phyloP scores from a whole-genome alignment of 2,797 vertebrate species.

The Coluber constrictor region DNA sequence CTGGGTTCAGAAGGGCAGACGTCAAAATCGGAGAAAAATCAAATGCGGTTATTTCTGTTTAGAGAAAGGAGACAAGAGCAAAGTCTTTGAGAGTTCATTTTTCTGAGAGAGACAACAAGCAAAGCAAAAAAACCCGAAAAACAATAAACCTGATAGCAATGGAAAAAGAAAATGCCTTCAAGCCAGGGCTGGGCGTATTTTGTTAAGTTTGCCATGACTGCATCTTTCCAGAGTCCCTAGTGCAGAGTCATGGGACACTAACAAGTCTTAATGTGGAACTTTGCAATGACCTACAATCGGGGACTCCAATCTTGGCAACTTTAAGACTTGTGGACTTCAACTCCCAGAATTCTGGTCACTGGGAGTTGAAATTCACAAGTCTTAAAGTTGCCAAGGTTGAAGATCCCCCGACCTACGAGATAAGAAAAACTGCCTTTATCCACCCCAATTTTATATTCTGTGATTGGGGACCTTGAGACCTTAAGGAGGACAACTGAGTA shows the following conservation, averaged over 20 bases:
- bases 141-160: fast-evolving
- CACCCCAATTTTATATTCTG: not conserved
- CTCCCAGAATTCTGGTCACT: no score
- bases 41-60: conserved; percentile 11
- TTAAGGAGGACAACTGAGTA: not conserved
- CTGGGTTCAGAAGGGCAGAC: conserved; percentile 20
- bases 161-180: not conserved
- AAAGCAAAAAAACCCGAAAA: not conserved
- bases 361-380: no score
- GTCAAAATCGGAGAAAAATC: conserved; percentile 5
- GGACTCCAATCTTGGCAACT: no score
- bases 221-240: not conserved
- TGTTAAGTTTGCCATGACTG: not conserved
- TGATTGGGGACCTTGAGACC: not conserved
- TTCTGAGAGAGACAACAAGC: not conserved
- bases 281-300: not conserved
- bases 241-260: not conserved
- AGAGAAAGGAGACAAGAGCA: conserved; percentile 13
- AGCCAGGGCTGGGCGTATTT: not conserved
- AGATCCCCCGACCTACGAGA: not conserved
- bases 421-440: not conserved
- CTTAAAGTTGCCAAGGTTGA: no score
- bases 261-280: not conserved
- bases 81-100: not conserved
- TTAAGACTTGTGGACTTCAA: no score